phyloP scores from a whole-genome alignment of 2,113 vertebrate genomes.

The Nannospalax galili region DNA sequence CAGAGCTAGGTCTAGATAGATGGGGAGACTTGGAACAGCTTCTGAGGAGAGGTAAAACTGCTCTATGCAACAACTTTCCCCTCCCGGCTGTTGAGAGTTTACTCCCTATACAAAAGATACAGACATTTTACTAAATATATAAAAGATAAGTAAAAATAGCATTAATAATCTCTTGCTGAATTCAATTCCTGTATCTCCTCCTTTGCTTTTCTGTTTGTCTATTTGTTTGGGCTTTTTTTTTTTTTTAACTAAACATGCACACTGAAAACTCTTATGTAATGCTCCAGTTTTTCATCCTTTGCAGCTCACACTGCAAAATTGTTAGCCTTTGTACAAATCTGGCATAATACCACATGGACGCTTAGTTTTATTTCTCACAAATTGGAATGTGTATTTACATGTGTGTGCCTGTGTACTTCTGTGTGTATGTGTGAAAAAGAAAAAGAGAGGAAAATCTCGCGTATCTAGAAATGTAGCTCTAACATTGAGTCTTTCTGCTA shows the following conservation, averaged over 20 bases:
- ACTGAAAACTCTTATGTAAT: constrained; percentile 1
- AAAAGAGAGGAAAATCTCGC: background rate
- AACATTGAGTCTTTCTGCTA: constrained; percentile 32
- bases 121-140: background rate
- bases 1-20: constrained; percentile 32
- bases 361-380: constrained; percentile 47
- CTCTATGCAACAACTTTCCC: background rate
- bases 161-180: background rate
- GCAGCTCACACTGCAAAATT: background rate
- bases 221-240: no score
- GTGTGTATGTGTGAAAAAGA: background rate
- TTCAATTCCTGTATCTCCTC: background rate
- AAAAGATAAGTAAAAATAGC: background rate
- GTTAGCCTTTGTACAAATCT: background rate
- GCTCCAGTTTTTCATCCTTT: constrained; percentile 3
- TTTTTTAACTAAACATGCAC: background rate
- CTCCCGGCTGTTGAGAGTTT: background rate
- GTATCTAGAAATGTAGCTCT: background rate
- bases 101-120: background rate
- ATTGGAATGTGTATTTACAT: background rate
- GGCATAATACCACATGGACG: background rate
- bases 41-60: constrained; percentile 22
- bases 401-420: background rate
- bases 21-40: background rate
- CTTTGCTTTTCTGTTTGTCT: no score